Conservation (phyloP, 2,797 vertebrate species). For the Platyrinchus mystaceus region DNA sequence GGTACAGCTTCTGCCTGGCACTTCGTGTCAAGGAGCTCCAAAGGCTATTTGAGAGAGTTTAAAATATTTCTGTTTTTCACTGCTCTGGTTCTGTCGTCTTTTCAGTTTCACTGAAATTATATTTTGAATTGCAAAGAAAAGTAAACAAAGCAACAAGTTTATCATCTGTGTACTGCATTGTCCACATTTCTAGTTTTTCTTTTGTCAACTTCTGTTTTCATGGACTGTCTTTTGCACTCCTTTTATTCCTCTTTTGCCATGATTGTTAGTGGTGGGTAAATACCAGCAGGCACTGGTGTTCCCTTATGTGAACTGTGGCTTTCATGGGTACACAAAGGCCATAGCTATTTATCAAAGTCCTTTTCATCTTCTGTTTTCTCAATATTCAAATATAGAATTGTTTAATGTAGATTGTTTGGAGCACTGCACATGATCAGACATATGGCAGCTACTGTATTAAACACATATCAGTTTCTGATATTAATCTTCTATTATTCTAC, state of each 20-base stretch:
- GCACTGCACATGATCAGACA: constrained; percentile 24
- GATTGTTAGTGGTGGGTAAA: background rate
- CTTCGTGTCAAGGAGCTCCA: background rate
- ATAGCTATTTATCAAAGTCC: constrained; percentile 28
- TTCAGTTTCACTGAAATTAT: constrained; percentile 1
- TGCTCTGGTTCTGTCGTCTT: background rate
- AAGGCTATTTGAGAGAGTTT: background rate
- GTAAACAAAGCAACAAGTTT: background rate
- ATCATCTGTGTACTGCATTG: background rate
- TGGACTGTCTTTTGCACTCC: background rate
- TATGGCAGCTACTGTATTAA: background rate
- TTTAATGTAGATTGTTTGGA: constrained; percentile 33
- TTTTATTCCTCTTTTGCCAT: background rate
- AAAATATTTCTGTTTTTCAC: background rate
- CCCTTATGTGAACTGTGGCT: background rate
- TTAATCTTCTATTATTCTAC: background rate
- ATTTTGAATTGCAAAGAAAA: constrained; percentile 3
- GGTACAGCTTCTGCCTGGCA: background rate
- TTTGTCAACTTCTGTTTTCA: background rate
- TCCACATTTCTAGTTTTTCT: background rate
- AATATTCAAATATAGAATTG: constrained; percentile 1
- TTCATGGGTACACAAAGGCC: background rate
- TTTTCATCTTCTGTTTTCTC: constrained; percentile 36
- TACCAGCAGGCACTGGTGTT: background rate
- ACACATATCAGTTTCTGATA: background rate